These are phyloP conservation scores for Caracal caracal DNA, from an alignment of 2,113 vertebrate species.

Conservation along the genomic window DNA sequence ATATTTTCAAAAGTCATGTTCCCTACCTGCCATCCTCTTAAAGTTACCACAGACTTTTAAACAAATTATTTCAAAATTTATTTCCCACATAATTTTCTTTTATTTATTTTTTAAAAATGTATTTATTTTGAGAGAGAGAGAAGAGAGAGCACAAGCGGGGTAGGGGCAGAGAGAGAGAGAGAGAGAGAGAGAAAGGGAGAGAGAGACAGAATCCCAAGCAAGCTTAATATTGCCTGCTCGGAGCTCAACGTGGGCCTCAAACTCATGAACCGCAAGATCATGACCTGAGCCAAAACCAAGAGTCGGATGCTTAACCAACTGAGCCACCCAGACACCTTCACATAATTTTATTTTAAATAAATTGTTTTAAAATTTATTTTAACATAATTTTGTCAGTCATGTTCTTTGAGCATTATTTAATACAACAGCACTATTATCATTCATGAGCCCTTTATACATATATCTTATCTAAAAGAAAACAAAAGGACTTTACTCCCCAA, in stretches of 20 bases:
- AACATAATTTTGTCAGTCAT: neutral
- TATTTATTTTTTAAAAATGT: neutral
- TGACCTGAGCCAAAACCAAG: no score
- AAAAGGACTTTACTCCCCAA: constrained; percentile 62
- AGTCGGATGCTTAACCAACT: no score
- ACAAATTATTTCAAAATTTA: neutral
- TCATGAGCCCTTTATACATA: neutral
- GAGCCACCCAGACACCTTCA: no score
- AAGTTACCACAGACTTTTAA: neutral
- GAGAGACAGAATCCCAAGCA: no score
- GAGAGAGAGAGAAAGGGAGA: no score
- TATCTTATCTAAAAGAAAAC: constrained; percentile 66
- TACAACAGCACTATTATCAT: neutral
- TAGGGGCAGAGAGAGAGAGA: no score
- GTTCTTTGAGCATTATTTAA: constrained; percentile 48
- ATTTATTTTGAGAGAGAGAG: no score
- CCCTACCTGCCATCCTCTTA: neutral
- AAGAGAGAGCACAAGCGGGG: no score
- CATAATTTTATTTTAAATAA: constrained; percentile 1
- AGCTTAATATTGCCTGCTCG: no score
- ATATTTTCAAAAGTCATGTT: neutral
- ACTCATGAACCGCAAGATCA: no score
- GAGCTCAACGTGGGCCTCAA: no score
- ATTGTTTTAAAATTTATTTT: constrained; percentile 15
- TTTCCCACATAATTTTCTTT: neutral